Evolutionary conservation across 1,140 invertebrate genomes (phyloP).

Genomic region (Lordiphosa mommai): DNA sequence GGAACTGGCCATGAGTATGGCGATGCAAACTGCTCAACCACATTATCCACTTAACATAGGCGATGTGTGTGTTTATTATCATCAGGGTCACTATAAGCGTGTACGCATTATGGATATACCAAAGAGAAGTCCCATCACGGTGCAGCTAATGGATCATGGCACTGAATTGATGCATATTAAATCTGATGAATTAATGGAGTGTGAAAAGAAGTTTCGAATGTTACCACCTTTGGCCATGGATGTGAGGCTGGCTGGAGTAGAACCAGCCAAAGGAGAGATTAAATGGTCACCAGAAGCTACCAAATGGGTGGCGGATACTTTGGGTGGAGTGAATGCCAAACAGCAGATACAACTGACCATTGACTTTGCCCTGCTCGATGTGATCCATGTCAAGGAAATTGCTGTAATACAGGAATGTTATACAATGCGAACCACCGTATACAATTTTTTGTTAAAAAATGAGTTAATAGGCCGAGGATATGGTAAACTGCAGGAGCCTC

Average conservation of each 20-base stretch:
- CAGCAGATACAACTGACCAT: constrained; percentile 32
- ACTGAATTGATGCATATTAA: constrained; percentile 19
- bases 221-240: constrained; percentile 30
- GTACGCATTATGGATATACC: constrained; percentile 34
- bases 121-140: not conserved
- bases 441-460: not conserved
- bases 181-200: constrained; percentile 18
- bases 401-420: constrained; percentile 32
- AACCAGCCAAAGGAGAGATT: not conserved
- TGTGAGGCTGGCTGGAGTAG: constrained; percentile 23
- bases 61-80: constrained; percentile 33
- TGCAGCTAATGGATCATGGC: constrained; percentile 45
- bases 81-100: constrained; percentile 2
- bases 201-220: constrained; percentile 1
- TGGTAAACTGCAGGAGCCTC: not conserved
- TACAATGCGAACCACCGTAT: constrained; percentile 21
- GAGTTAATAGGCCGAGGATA: constrained; percentile 24
- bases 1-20: constrained; percentile 19
- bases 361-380: constrained; percentile 21
- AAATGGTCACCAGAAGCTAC: constrained; percentile 7
- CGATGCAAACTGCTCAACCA: not conserved
- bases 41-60: not conserved
- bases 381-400: constrained; percentile 29
- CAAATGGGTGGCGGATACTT: constrained; percentile 9
- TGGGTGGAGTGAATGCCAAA: not conserved